Base-by-base conservation (phyloP, 2,888 invertebrate species). In the Tachystola acroxantha region DNA sequence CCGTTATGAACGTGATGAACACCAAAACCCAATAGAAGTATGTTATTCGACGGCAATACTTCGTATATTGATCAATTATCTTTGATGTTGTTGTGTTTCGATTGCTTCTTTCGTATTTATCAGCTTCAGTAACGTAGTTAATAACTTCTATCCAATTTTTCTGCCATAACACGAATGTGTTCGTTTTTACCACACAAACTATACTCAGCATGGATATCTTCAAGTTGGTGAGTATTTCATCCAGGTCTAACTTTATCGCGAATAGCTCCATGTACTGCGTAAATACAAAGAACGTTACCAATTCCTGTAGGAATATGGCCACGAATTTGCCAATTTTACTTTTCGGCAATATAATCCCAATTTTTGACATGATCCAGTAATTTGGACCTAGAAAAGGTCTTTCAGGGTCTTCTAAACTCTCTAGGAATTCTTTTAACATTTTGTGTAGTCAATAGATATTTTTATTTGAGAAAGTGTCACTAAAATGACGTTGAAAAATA, bases 201-300 rank as follows among this genome's bases (percentile, higher is more conserved):
- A 70, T 60, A 46, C 80, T 81, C 25, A 81, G 42, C 75, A 81
- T 79, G 0, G 82, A 75, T 44, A 81, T 75, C 46, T 69, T 81
- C 19, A 82, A 45, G 42, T 82, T 82, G 0, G 73, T 75, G n/a
- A 80, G 34, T 0, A 79, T 72, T 0, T 64, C 60, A 50, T 74
- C 70, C 29, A 80, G 46, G 40, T 84, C 54, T 0, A 75, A 71
- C 48, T 67, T 62, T 36, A 79, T 69, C 0, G 68, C 59, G 30
- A 71, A 79, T 2, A 80, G 50, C 39, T 84, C 85, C 37, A 75
- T 57, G 34, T 65, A 80, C 37, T 84, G 74, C 0, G 79, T 64
- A 2, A 73, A 0, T 1, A 84, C 78, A 37, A 82, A 84, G 20
- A 67, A 34, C 1, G 65, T 48, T 1, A 61, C 73, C 12, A 64